Base-by-base conservation (phyloP, 2,113 vertebrate genomes). In the Phrynosoma platyrhinos region DNA sequence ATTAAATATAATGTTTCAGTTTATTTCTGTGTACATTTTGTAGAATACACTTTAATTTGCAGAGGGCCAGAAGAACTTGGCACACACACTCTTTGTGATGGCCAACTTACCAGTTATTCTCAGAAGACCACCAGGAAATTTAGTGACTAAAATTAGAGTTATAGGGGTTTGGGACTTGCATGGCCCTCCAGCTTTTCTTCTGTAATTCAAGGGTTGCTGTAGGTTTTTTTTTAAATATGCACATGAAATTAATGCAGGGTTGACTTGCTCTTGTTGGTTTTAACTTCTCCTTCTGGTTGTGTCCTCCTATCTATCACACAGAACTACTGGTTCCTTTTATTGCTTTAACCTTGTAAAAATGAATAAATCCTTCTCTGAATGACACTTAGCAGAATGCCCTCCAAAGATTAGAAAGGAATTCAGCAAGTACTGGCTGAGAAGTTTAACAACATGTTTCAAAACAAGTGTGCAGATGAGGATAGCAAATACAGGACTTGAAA, bases 371-470 rank as follows among this genome's bases (percentile, higher is more conserved):
- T 79, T 53, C 10, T 55, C 52, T 79, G 52, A 53, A 14, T 79
- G 77, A 55, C 77, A 79, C 47, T 79, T 79, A 30, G 14, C 77
- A 79, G 77, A 52, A 79, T 55, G 25, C 47, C 47, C 27, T 55
- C 5, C 53, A 13, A 79, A 79, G 77, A 79, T 79, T 79, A 79
- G 12, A 79, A 79, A 79, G 77, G 77, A 79, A 79, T 79, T 47
- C 27, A 55, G 77, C 77, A 79, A 53, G 13, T 81, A 64, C 62
- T 81, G 18, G 53, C 79, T 20, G 62, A 81, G 55, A 81, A 77
- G 36, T 21, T 47, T 77, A 77, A 42, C 32, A 42, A 62, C 55
- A 9, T 80, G 53, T 80, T 80, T 80, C 79, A 27, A 79, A 55
- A n/a, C 21, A 64, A 13, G 79, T 25, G 32, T 9, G 4, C 5